Evolutionary conservation across 2,113 vertebrate genomes (phyloP).

Genomic region (Sterrhoptilus dennistouni): DNA sequence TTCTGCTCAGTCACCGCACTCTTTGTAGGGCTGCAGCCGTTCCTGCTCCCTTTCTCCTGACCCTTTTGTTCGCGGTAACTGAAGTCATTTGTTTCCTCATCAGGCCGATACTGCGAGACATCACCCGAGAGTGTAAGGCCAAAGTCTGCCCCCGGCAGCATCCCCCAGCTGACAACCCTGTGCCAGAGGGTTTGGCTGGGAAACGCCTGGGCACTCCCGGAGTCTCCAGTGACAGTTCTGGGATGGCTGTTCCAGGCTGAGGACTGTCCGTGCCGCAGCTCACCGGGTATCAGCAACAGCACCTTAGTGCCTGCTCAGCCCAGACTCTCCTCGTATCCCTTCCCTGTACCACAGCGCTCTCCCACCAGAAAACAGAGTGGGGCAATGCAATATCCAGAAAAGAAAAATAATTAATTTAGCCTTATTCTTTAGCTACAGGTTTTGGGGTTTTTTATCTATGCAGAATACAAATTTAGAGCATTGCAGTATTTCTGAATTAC

Average conservation of each 20-base stretch:
- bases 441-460: neutral
- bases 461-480: neutral
- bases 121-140: neutral
- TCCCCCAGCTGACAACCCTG: too few relatives aligned
- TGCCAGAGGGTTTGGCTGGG: neutral
- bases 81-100: neutral
- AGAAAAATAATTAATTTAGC: neutral
- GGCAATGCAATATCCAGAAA: neutral
- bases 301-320: neutral
- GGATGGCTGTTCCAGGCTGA: neutral
- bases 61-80: neutral
- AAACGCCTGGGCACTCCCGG: rapidly evolving
- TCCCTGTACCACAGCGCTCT: neutral
- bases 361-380: rapidly evolving
- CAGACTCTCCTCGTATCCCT: rapidly evolving
- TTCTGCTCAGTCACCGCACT: neutral
- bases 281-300: neutral
- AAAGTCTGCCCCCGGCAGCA: neutral
- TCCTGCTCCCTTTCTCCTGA: neutral
- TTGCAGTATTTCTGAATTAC: neutral
- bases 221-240: neutral
- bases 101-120: neutral
- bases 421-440: neutral
- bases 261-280: rapidly evolving
- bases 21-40: neutral